Percentiles rank a stretch among this genome's conserved stretches.
These are phyloP conservation scores for Drosophila affinis DNA, from an alignment of 2,888 invertebrate genomes.

Conservation along the genomic window DNA sequence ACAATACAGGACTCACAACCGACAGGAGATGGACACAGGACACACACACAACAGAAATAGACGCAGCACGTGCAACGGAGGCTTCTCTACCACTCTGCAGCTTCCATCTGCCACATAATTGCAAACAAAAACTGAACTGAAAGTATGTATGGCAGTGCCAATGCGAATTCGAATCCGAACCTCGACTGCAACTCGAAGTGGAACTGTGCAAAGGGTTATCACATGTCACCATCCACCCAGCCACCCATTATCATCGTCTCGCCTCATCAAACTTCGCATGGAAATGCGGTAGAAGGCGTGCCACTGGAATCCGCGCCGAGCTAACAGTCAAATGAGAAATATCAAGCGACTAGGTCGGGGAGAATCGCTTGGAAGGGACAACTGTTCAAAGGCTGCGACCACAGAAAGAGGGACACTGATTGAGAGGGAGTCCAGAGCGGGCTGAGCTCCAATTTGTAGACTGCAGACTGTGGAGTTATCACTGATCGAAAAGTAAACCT, in stretches of 20 bases:
- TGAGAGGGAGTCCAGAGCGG: not conserved
- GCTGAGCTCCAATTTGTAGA: not conserved
- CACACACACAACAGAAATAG: not conserved
- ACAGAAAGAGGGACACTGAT: not conserved
- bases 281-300: not conserved
- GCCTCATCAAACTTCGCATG: not conserved
- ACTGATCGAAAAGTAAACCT: not conserved
- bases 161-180: conserved; percentile 7
- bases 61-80: conserved; percentile 3
- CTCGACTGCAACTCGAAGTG: conserved; percentile 3
- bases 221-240: not conserved
- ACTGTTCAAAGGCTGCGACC: not conserved
- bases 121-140: conserved; percentile 63
- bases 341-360: not conserved
- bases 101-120: conserved; percentile 68
- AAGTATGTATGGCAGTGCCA: conserved; percentile 48
- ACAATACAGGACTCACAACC: conserved; percentile 48
- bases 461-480: not conserved
- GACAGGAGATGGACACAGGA: conserved; percentile 5
- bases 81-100: conserved; percentile 17
- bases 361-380: not conserved
- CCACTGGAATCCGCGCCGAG: not conserved
- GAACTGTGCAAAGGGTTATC: conserved; percentile 24
- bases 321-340: not conserved
- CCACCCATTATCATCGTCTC: not conserved